Evolutionary conservation across 2,797 vertebrate species (phyloP).

Genomic region (Ptychadena robeensis): DNA sequence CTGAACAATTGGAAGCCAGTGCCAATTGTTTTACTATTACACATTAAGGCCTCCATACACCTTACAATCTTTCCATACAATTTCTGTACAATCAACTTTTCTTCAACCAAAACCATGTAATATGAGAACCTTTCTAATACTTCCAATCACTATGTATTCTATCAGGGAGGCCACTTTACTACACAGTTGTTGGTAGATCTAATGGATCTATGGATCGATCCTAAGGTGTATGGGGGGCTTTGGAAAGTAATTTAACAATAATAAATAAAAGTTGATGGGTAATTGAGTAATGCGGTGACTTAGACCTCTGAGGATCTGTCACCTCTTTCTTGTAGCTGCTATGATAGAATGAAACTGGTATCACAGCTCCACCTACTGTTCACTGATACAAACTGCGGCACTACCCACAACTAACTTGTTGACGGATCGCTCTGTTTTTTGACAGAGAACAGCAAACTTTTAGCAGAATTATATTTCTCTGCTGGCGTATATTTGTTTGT

Average conservation of each 20-base stretch:
- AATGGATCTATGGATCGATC: too few species aligned
- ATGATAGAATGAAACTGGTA: background rate
- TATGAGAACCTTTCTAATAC: too few species aligned
- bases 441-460: background rate
- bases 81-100: too few species aligned
- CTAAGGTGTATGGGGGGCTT: too few species aligned
- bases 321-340: background rate
- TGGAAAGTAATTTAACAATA: too few species aligned
- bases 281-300: background rate
- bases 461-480: background rate
- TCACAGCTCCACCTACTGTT: slow-evolving; percentile 43
- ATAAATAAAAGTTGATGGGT: background rate
- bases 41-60: too few species aligned
- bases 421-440: background rate
- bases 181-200: too few species aligned
- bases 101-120: too few species aligned
- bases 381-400: background rate
- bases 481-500: background rate
- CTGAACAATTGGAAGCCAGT: too few species aligned
- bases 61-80: too few species aligned
- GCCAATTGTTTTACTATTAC: background rate
- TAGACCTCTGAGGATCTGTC: background rate
- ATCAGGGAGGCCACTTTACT: too few species aligned
- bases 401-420: background rate
- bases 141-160: too few species aligned